A percentile compares a stretch with the other conserved stretches of the same genome.
These are phyloP conservation scores for Ceyx margarethae DNA, from an alignment of 2,113 vertebrate genomes.

Conservation along the genomic window DNA sequence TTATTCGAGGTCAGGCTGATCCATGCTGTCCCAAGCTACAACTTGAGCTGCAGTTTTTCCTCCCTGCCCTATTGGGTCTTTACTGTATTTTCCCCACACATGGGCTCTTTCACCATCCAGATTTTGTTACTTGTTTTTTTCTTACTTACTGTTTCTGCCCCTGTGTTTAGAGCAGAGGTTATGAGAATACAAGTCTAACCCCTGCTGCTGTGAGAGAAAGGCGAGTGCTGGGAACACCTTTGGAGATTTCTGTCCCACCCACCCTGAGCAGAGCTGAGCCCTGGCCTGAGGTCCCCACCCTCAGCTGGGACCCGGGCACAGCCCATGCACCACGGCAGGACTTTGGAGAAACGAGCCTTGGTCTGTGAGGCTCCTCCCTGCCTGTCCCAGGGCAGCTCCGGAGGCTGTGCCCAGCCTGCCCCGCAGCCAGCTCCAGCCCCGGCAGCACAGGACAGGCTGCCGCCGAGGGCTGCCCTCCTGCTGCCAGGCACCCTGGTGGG, in stretches of 20 bases:
- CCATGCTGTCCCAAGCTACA: neutral
- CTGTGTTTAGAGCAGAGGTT: constrained; percentile 51
- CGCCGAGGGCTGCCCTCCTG: neutral
- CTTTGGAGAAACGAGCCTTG: neutral
- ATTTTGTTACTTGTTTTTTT: constrained; percentile 33
- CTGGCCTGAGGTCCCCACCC: neutral
- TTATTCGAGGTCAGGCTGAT: neutral
- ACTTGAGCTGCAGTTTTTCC: constrained; percentile 19
- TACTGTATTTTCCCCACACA: neutral
- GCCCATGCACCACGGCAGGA: neutral
- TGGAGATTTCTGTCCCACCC: neutral
- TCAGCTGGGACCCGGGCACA: rapidly evolving
- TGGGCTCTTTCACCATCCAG: constrained; percentile 49
- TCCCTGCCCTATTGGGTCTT: constrained; percentile 43
- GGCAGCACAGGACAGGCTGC: neutral
- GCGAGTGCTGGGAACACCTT: neutral
- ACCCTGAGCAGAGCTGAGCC: neutral
- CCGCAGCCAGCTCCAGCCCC: neutral
- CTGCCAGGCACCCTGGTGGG: neutral
- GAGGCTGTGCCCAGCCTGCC: neutral
- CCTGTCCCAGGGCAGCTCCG: neutral
- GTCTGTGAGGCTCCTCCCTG: neutral
- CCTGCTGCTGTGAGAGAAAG: neutral
- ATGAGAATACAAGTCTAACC: neutral
- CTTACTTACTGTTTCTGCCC: constrained; percentile 7